Conservation (phyloP, 2,888 invertebrate species). For the Neoaliturus tenellus region DNA sequence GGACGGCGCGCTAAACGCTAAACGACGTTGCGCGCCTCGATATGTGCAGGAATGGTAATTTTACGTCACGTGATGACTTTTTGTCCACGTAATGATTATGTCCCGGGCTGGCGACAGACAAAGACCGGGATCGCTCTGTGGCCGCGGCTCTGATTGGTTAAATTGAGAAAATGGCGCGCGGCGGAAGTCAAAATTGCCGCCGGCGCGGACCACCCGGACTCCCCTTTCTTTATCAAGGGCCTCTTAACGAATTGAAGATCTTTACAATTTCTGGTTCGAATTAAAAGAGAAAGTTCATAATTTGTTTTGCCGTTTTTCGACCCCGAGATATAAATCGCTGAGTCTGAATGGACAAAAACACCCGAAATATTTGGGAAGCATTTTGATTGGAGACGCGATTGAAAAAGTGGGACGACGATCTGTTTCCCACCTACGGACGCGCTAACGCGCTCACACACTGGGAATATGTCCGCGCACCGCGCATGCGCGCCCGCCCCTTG, state of each 20-base stretch:
- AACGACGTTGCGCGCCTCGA: background rate
- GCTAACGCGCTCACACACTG: no score
- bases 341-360: conserved; percentile 21
- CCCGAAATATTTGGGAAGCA: conserved; percentile 47
- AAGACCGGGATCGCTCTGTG: background rate
- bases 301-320: conserved; percentile 46
- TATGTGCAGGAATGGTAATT: background rate
- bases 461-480: no score
- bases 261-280: conserved; percentile 40
- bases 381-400: conserved; percentile 46
- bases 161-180: conserved; percentile 21
- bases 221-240: background rate
- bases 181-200: conserved; percentile 25
- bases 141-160: background rate
- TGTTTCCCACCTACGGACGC: conserved; percentile 2
- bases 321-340: conserved; percentile 43
- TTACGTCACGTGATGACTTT: background rate
- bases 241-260: conserved; percentile 31
- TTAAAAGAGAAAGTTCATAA: conserved; percentile 51
- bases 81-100: background rate
- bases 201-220: conserved; percentile 17
- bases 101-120: background rate
- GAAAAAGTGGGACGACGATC: conserved; percentile 32
- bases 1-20: no score
- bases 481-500: no score